Evolutionary conservation across 2,797 vertebrate genomes (phyloP), one percentile per base, ranked within the genome.

Genomic region (Peromyscus melanophrys): DNA sequence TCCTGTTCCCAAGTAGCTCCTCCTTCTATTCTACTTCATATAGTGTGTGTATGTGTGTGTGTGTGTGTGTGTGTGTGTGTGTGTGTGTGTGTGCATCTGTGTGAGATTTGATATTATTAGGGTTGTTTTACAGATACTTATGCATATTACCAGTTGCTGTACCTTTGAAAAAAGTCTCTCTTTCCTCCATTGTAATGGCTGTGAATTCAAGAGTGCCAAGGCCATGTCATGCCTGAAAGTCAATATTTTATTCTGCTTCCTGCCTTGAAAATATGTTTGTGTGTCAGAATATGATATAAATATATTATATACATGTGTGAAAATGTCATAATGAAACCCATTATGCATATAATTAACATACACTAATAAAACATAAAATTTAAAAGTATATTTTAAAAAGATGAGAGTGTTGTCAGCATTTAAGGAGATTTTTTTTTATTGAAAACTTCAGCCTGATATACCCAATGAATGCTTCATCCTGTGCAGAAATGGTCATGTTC

Each of bases 341-440:
- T 37, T 87, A 71, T 27, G 37, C 23, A 52, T 17, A 71, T 86
- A 37, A 69, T 69, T 71, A 71, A 29, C 69, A 87, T 86, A 14
- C 49, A 1, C 3, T 29, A 71, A 1, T 29, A 71, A 49, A 67
- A 49, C 3, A 21, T 34, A 52, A 87, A 52, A 29, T 17, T n/a
- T 86, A 86, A 86, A 86, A 52, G 43, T 23, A 69, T 52, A n/a
- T 71, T 69, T 37, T 55, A n/a, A 78, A 94, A 96, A 75, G n/a
- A 13, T 76, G 85, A 91, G 3, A 90, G 46, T 76, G 27, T 75
- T 95, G 61, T 93, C 63, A 95, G 82, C 65, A 94, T 88, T 75
- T 85, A 89, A 90, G 40, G 43, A 91, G 6, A 69, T 81, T n/a
- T 94, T 92, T 94, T 67, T 34, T 11, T 14, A 85, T 69, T 37